These are phyloP conservation scores for Neoniphon sammara DNA, from an alignment of 2,797 vertebrate species.

Conservation along the genomic window DNA sequence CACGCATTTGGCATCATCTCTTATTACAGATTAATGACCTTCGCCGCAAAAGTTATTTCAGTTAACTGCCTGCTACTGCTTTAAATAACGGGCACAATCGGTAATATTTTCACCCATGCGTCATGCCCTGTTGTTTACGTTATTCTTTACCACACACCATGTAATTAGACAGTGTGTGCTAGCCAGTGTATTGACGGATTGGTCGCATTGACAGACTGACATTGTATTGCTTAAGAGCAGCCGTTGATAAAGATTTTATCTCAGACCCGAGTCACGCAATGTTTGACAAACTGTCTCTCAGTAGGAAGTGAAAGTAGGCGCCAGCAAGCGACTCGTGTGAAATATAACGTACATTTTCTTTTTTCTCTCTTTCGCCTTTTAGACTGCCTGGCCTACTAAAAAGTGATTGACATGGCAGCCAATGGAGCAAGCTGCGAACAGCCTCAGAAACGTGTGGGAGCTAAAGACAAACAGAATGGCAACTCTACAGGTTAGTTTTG, in stretches of 20 bases:
- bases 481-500: slow-evolving; percentile 87
- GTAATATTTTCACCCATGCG: neutral
- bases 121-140: neutral
- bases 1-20: slow-evolving; percentile 42
- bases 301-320: neutral
- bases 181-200: slow-evolving; percentile 12
- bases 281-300: neutral
- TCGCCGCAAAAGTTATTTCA: neutral
- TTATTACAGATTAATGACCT: slow-evolving; percentile 31
- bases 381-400: slow-evolving; percentile 76
- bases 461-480: slow-evolving; percentile 93
- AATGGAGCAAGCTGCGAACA: slow-evolving; percentile 93
- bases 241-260: slow-evolving; percentile 26
- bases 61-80: neutral
- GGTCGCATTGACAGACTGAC: slow-evolving; percentile 7
- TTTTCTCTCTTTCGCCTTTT: slow-evolving; percentile 12
- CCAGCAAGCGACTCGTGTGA: neutral
- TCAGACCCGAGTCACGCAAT: neutral
- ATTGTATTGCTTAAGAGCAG: neutral
- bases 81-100: too few species aligned
- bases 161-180: slow-evolving; percentile 22
- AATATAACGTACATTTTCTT: slow-evolving; percentile 7
- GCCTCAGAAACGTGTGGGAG: slow-evolving; percentile 87
- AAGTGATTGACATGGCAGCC: slow-evolving; percentile 93
- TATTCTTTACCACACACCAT: neutral